phyloP scores from a whole-genome alignment of 2,797 vertebrate genomes.

The Thaleichthys pacificus region DNA sequence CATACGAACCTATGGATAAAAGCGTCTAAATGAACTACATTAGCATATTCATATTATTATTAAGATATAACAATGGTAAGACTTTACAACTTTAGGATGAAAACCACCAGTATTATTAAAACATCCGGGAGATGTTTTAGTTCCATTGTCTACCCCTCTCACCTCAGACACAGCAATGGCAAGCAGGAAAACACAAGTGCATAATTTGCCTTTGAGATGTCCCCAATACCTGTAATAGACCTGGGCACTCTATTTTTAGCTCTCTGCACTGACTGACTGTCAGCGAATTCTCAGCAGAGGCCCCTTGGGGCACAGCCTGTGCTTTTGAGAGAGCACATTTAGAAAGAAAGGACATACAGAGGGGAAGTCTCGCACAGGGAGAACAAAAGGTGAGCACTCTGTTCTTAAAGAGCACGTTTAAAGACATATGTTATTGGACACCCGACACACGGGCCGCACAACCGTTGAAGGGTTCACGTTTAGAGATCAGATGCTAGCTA shows the following conservation, averaged over 20 bases:
- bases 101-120: background rate
- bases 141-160: constrained; percentile 16
- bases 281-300: constrained; percentile 54
- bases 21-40: too few relatives aligned
- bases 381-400: background rate
- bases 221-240: constrained; percentile 67
- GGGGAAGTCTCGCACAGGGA: background rate
- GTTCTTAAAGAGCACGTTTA: too few relatives aligned
- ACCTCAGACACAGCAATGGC: constrained; percentile 13
- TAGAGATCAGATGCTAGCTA: too few relatives aligned
- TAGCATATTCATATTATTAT: too few relatives aligned
- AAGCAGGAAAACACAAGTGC: constrained; percentile 26
- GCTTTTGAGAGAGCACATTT: constrained; percentile 51
- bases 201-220: constrained; percentile 67
- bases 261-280: constrained; percentile 42
- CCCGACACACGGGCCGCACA: too few relatives aligned
- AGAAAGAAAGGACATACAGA: constrained; percentile 13
- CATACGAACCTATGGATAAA: too few relatives aligned
- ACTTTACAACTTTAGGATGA: too few relatives aligned
- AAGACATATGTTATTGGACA: too few relatives aligned
- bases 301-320: constrained; percentile 42
- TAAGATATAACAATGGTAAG: too few relatives aligned
- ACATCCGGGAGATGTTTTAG: constrained; percentile 10
- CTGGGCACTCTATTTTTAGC: constrained; percentile 64
- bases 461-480: too few relatives aligned